Evolutionary conservation across 2,888 invertebrate genomes (phyloP).

Genomic region (Serrognathus titanus): DNA sequence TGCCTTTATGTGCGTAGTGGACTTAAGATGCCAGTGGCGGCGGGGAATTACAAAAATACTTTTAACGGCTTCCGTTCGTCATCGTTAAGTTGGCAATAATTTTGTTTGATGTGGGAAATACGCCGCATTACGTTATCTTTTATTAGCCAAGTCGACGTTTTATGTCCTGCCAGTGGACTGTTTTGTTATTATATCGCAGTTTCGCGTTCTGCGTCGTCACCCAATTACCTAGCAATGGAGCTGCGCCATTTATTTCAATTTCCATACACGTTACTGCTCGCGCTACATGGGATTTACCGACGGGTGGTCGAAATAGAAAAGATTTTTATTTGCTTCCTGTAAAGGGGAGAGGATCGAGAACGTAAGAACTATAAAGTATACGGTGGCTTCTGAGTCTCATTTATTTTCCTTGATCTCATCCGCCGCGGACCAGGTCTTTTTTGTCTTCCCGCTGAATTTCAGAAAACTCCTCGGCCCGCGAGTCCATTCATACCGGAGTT

Average conservation of each 20-base stretch:
- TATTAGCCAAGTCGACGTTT: slow-evolving; percentile 10
- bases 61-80: slow-evolving; percentile 26
- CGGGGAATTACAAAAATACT: slow-evolving; percentile 4
- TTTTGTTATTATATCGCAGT: slow-evolving; percentile 26
- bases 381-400: slow-evolving; percentile 36
- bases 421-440: slow-evolving; percentile 14
- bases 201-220: slow-evolving; percentile 18
- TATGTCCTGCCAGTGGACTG: slow-evolving; percentile 11
- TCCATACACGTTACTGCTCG: slow-evolving; percentile 36
- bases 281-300: slow-evolving; percentile 37
- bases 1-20: no score
- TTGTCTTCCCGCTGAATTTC: not conserved
- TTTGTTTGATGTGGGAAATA: not conserved
- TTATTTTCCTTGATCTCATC: slow-evolving; percentile 40
- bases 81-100: slow-evolving; percentile 20
- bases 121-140: not conserved
- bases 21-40: no score
- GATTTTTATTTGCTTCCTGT: slow-evolving; percentile 42
- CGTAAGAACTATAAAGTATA: slow-evolving; percentile 41
- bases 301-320: slow-evolving; percentile 38
- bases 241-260: slow-evolving; percentile 45
- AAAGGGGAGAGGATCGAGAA: slow-evolving; percentile 34
- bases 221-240: slow-evolving; percentile 30
- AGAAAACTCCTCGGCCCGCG: slow-evolving; percentile 33
- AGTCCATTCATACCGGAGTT: slow-evolving; percentile 35